A percentile compares a stretch with the other conserved stretches of the same genome.
These are phyloP conservation scores for Diorhabda elongata DNA, from an alignment of 1,140 invertebrate species.

Conservation along the genomic window DNA sequence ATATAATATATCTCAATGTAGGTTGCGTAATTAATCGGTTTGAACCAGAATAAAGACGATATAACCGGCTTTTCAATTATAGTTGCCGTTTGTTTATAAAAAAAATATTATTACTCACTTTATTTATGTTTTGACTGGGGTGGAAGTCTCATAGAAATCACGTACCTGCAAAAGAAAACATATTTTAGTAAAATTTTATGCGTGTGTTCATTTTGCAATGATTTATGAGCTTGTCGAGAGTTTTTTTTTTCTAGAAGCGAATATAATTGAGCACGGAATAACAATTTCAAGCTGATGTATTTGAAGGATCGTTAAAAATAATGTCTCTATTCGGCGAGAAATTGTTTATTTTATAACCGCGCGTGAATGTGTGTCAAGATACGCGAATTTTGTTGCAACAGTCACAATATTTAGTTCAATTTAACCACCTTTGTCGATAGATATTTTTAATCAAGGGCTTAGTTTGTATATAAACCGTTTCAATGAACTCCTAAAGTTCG, in stretches of 20 bases:
- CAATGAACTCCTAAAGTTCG: too few species aligned
- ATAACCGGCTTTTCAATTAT: too few species aligned
- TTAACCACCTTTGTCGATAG: too few species aligned
- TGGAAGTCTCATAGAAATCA: neutral
- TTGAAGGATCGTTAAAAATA: slow-evolving; percentile 5
- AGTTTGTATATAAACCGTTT: too few species aligned
- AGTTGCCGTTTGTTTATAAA: too few species aligned
- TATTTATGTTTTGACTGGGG: neutral
- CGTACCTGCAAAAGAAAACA: slow-evolving; percentile 10
- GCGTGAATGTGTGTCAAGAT: too few species aligned
- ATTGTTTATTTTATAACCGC: neutral
- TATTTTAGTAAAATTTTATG: slow-evolving; percentile 4
- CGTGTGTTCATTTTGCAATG: neutral
- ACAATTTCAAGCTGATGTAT: slow-evolving; percentile 4
- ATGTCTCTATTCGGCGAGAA: slow-evolving; percentile 8
- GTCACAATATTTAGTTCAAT: too few species aligned
- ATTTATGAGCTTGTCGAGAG: neutral
- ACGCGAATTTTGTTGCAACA: too few species aligned
- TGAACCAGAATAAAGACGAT: too few species aligned
- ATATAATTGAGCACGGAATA: slow-evolving; percentile 13
- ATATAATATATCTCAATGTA: too few species aligned
- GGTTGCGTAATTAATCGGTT: too few species aligned
- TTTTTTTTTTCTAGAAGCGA: neutral
- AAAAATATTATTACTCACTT: neutral
- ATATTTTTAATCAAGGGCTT: too few species aligned